Evolutionary conservation across 2,113 vertebrate species (phyloP).

Genomic region (Oreochromis spilurus): DNA sequence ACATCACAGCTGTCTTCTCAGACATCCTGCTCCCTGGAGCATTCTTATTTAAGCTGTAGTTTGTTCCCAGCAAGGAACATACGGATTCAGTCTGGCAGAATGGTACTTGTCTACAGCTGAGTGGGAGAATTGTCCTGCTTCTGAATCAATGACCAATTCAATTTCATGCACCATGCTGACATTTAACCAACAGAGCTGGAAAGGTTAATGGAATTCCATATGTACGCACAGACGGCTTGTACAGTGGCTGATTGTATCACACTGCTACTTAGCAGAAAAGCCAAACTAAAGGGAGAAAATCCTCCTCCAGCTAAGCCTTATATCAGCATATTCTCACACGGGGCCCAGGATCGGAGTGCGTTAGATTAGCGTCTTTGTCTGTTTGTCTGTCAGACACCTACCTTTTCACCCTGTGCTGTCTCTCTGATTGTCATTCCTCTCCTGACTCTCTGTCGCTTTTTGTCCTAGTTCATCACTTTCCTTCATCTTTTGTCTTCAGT

Average conservation of each 20-base stretch:
- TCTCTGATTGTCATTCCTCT: not conserved
- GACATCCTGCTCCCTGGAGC: not conserved
- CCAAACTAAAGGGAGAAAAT: slow-evolving; percentile 55
- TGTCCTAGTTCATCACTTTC: not conserved
- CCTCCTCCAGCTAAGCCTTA: slow-evolving; percentile 41
- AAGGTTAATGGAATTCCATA: slow-evolving; percentile 73
- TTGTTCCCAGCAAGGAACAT: not conserved
- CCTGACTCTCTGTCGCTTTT: not conserved
- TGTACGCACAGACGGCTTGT: slow-evolving; percentile 42
- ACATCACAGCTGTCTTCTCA: slow-evolving; percentile 10
- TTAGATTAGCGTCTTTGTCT: slow-evolving; percentile 36
- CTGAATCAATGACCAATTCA: slow-evolving; percentile 72
- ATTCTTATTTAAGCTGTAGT: not conserved
- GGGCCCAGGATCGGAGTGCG: slow-evolving; percentile 4
- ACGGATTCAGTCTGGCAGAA: slow-evolving; percentile 8
- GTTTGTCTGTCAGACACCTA: slow-evolving; percentile 1
- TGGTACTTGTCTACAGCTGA: slow-evolving; percentile 31
- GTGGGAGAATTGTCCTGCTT: slow-evolving; percentile 43
- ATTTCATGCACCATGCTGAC: slow-evolving; percentile 68
- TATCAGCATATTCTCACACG: slow-evolving; percentile 48
- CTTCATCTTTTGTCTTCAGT: not conserved
- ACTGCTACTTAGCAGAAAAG: slow-evolving; percentile 53
- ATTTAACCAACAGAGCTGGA: slow-evolving; percentile 65
- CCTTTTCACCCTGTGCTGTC: not conserved
- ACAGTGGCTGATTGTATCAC: slow-evolving; percentile 60